Conservation (phyloP, 1,140 invertebrate species). For the Streblospio benedicti region DNA sequence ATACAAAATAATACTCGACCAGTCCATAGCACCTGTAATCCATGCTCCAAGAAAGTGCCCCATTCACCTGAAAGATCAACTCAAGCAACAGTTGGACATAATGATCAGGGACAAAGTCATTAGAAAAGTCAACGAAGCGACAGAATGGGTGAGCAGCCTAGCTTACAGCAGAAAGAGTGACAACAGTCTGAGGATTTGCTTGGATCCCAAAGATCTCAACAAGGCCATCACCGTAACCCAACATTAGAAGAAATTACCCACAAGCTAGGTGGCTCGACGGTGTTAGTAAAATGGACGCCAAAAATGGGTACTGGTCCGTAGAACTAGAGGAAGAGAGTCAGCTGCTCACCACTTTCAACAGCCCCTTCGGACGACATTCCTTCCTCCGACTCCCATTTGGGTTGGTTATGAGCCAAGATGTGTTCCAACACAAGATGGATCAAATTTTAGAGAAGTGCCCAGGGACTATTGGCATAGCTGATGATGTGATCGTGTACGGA, state of each 20-base stretch:
- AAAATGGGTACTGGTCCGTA: slow-evolving; percentile 24
- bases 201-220: slow-evolving; percentile 3
- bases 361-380: slow-evolving; percentile 20
- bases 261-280: too few relatives aligned
- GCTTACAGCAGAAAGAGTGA: not conserved
- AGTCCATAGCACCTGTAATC: not conserved
- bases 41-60: not conserved
- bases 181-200: not conserved
- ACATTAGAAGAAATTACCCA: slow-evolving; percentile 27
- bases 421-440: slow-evolving; percentile 33
- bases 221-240: slow-evolving; percentile 9
- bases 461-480: slow-evolving; percentile 40
- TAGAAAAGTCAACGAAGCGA: not conserved
- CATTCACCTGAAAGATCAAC: not conserved
- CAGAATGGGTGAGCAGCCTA: not conserved
- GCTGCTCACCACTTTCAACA: slow-evolving; percentile 23
- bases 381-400: slow-evolving; percentile 23
- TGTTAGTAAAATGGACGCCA: slow-evolving; percentile 21
- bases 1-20: too few relatives aligned
- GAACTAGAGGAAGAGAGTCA: slow-evolving; percentile 22
- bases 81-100: not conserved
- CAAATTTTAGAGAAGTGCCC: slow-evolving; percentile 32
- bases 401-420: slow-evolving; percentile 20
- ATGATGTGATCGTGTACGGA: slow-evolving; percentile 19
- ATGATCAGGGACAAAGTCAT: not conserved